Percentiles rank a stretch among this genome's conserved stretches.
Conservation (phyloP, 2,797 vertebrate genomes). For the Anguilla marmorata region DNA sequence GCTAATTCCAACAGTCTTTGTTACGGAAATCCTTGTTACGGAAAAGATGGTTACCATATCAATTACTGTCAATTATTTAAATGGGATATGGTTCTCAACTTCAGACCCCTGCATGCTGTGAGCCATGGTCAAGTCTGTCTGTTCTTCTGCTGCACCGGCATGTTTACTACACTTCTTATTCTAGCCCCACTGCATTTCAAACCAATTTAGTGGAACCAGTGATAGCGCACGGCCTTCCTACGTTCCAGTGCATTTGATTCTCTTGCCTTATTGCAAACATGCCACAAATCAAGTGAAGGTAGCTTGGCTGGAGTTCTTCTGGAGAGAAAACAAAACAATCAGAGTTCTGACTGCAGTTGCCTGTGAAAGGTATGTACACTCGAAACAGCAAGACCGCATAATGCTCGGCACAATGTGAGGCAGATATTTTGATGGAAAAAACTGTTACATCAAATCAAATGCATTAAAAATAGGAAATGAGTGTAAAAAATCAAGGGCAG, state of each 20-base stretch:
- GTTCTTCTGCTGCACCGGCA: background rate
- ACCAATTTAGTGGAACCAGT: constrained; percentile 50
- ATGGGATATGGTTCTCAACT: background rate
- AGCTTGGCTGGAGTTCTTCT: constrained; percentile 29
- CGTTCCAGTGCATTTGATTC: constrained; percentile 49
- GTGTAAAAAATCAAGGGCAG: background rate
- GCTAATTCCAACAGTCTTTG: background rate
- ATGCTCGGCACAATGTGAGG: constrained; percentile 17
- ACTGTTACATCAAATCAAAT: background rate
- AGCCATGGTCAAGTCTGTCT: background rate
- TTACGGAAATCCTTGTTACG: background rate
- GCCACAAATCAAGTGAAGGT: constrained; percentile 46
- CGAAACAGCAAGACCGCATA: constrained; percentile 30
- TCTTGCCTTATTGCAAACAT: constrained; percentile 41
- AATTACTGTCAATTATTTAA: constrained; percentile 12
- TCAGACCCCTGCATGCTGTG: background rate
- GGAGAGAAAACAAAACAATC: constrained; percentile 4
- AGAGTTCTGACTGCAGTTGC: constrained; percentile 27
- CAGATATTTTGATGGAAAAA: background rate
- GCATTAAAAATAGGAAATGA: background rate
- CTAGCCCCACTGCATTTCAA: constrained; percentile 43
- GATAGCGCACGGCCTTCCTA: constrained; percentile 37
- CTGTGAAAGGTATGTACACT: constrained; percentile 35
- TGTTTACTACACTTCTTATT: constrained; percentile 10
- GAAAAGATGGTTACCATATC: background rate